Evolutionary conservation across 2,113 vertebrate species (phyloP).

Genomic region (Erythrolamprus reginae): DNA sequence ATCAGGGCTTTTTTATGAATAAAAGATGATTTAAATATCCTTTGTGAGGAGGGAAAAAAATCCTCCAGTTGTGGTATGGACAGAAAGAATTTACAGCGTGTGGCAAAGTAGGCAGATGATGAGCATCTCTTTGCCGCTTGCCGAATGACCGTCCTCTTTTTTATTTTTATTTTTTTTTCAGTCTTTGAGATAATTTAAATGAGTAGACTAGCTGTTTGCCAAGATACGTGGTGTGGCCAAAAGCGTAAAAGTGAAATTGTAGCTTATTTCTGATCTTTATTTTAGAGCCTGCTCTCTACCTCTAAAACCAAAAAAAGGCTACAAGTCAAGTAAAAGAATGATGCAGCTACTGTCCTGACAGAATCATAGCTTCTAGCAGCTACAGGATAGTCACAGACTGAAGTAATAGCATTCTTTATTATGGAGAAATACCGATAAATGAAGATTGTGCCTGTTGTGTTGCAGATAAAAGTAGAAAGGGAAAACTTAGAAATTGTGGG

Average conservation of each 20-base stretch:
- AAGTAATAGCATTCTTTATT: neutral
- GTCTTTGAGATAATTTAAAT: conserved; percentile 62
- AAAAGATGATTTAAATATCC: conserved; percentile 46
- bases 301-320: conserved; percentile 63
- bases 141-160: conserved; percentile 48
- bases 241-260: conserved; percentile 62
- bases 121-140: conserved; percentile 51
- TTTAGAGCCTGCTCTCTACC: conserved; percentile 64
- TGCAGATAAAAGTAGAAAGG: neutral
- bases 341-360: conserved; percentile 27
- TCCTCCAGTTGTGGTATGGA: conserved; percentile 56
- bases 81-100: conserved; percentile 48
- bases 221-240: conserved; percentile 65
- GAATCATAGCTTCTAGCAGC: conserved; percentile 32
- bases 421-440: neutral
- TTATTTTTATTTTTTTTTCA: conserved; percentile 13
- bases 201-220: conserved; percentile 66
- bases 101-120: conserved; percentile 53
- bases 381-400: neutral
- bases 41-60: conserved; percentile 56
- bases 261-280: conserved; percentile 49
- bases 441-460: neutral
- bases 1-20: conserved; percentile 52
- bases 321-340: conserved; percentile 41
- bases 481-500: neutral